Conservation (phyloP, 2,888 invertebrate genomes). For the Lottia gigantea region DNA sequence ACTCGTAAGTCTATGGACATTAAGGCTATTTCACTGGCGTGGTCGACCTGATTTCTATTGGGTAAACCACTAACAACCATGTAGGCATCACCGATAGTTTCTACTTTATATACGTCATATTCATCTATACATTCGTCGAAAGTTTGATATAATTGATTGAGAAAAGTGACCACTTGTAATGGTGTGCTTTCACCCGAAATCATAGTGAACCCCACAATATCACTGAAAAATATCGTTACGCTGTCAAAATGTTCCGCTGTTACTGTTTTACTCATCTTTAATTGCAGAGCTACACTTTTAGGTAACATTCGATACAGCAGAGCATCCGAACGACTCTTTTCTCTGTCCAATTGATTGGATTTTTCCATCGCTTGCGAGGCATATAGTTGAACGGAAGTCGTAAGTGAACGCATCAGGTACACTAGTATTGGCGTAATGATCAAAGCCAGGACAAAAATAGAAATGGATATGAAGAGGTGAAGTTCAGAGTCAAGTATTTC, state of each 20-base stretch:
- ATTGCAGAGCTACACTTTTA: constrained; percentile 60
- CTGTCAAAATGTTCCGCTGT: constrained; percentile 54
- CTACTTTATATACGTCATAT: constrained; percentile 59
- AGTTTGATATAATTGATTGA: constrained; percentile 53
- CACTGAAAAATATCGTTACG: constrained; percentile 60
- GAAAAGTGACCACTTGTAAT: constrained; percentile 53
- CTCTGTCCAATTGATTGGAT: constrained; percentile 48
- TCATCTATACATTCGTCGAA: constrained; percentile 52
- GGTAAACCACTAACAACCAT: constrained; percentile 56
- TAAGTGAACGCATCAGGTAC: constrained; percentile 30
- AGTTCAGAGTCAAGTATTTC: constrained; percentile 22
- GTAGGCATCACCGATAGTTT: constrained; percentile 58
- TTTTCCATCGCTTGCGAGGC: constrained; percentile 35
- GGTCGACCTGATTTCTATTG: constrained; percentile 47
- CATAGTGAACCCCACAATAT: constrained; percentile 59
- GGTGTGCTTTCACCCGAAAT: constrained; percentile 57
- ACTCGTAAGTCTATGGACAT: constrained; percentile 52
- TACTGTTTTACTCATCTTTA: constrained; percentile 57
- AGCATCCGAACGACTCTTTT: constrained; percentile 60
- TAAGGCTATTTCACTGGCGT: constrained; percentile 54
- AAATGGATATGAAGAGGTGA: constrained; percentile 26
- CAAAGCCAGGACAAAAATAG: constrained; percentile 30
- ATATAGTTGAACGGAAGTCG: constrained; percentile 34
- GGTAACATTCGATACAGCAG: constrained; percentile 65
- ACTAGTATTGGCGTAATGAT: constrained; percentile 29